Evolutionary conservation across 2,113 vertebrate genomes (phyloP).

Genomic region (Corvus cornix): DNA sequence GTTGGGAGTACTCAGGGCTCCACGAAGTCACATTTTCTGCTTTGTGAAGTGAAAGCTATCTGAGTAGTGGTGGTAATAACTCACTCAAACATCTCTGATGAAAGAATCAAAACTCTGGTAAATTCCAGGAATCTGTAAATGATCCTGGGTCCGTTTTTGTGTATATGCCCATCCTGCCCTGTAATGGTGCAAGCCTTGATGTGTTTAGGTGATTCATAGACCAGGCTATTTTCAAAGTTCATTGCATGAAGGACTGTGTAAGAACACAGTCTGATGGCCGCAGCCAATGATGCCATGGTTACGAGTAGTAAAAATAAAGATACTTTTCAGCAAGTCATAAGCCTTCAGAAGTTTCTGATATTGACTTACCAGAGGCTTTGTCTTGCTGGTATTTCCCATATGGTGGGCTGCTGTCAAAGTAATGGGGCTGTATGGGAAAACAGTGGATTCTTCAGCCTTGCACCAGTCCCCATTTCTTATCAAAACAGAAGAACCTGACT

Average conservation of each 20-base stretch:
- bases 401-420: background rate
- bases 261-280: background rate
- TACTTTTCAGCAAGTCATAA: background rate
- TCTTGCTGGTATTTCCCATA: background rate
- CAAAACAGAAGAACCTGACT: background rate
- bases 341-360: background rate
- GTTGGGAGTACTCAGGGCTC: background rate
- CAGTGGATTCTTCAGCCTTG: background rate
- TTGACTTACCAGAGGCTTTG: background rate
- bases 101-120: background rate
- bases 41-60: background rate
- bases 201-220: background rate
- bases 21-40: background rate
- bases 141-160: background rate
- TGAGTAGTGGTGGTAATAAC: background rate
- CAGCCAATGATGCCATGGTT: background rate
- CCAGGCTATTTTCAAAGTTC: background rate
- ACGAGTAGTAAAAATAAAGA: background rate
- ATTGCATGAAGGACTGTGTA: background rate
- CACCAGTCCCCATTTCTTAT: background rate
- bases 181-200: background rate
- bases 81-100: background rate
- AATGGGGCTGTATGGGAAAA: background rate
- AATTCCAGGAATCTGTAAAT: background rate
- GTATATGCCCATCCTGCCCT: too few relatives aligned